Base-by-base conservation (phyloP, 2,113 vertebrate species). In the Drymodes brunneopygia region DNA sequence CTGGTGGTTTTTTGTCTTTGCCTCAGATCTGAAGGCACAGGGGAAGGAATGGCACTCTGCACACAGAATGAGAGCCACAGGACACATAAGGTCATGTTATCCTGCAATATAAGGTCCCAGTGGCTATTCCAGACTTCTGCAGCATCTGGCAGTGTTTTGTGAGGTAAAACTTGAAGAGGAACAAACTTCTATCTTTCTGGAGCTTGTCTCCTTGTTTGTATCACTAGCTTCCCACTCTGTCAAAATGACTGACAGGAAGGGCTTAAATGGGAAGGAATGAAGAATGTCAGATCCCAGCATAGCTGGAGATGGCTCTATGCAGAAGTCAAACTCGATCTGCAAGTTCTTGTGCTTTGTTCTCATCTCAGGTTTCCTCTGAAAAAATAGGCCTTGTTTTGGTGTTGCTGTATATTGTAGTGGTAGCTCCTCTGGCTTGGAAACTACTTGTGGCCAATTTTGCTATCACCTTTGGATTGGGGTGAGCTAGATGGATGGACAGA, bases 181-280 rank as follows among this genome's bases (percentile, higher is more conserved):
- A 23, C 50, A 88, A 79, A 48, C 67, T 54, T 48, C 50, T 69
- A 1, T 78, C 90, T 93, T 60, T 86, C 65, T 29, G 45, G 50
- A 92, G 66, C 82, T 93, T 57, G 74, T 88, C 88, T 90, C 36
- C 69, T 38, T 89, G 81, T 88, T 92, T 86, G 67, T 61, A n/a
- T 82, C 90, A 65, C 36, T 54, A 94, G 62, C 54, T 96, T 95
- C 53, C 90, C 90, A 83, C 86, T 85, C 79, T 95, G 92, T 77
- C 94, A 94, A 72, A 54, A 61, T 94, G 95, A 95, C 20, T 83
- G 96, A 83, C 82, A 62, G 47, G 50, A 83, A 72, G 29, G 87
- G 62, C 48, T 89, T 71, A 71, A 78, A 84, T 11, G 69, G 62
- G 57, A 69, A 93, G 71, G 69, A 84, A 73, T 40, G 79, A 83